These are phyloP conservation scores for Eueides isabella DNA, from an alignment of 1,140 invertebrate genomes.

Conservation along the genomic window DNA sequence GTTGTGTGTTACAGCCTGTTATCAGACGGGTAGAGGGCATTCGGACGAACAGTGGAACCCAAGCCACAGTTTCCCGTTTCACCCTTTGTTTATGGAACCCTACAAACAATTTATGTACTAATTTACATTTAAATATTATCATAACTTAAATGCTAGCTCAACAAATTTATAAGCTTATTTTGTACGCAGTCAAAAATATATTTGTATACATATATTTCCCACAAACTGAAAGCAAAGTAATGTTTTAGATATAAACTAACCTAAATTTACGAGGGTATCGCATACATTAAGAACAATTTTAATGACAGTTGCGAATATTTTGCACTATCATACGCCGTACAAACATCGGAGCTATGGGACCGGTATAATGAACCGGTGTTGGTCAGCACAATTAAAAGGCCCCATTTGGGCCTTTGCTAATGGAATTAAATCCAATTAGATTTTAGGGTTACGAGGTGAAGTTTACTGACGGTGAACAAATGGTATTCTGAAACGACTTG, in stretches of 20 bases:
- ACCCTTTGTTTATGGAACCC: no score
- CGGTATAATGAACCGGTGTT: constrained; percentile 66
- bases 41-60: no score
- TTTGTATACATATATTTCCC: neutral
- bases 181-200: neutral
- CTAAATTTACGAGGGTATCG: constrained; percentile 34
- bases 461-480: constrained; percentile 77
- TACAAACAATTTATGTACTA: no score
- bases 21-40: no score
- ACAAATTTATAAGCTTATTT: no score
- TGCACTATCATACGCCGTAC: constrained; percentile 53
- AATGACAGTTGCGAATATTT: constrained; percentile 56
- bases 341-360: constrained; percentile 38
- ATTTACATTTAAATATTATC: neutral
- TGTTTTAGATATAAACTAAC: constrained; percentile 21
- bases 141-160: neutral
- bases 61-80: no score
- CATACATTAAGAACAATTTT: constrained; percentile 42
- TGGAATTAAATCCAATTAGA: constrained; percentile 81
- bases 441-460: constrained; percentile 79
- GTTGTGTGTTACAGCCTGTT: no score
- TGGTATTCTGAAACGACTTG: constrained; percentile 65
- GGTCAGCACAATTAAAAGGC: constrained; percentile 78
- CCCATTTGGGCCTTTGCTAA: constrained; percentile 76
- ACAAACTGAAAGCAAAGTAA: constrained; percentile 5